Conservation (phyloP, 53 echinoderm and acorn worm genomes). For the Echinarachnius parma region DNA sequence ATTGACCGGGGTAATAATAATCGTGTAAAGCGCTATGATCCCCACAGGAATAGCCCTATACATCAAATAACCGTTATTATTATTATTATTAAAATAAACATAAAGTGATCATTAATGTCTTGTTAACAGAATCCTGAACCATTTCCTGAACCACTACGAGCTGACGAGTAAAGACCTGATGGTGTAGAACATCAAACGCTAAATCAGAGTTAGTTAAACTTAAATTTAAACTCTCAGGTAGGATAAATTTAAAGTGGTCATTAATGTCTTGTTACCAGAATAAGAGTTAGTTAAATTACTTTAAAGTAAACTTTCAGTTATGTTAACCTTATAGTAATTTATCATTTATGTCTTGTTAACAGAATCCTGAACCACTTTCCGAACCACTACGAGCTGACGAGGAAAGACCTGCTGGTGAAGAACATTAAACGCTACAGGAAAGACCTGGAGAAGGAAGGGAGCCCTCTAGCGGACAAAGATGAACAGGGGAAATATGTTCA, state of each 20-base stretch:
- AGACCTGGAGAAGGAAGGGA: conserved; percentile 93
- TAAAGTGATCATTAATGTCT: no score
- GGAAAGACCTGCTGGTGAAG: conserved; percentile 96
- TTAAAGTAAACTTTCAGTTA: no score
- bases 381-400: conserved; percentile 91
- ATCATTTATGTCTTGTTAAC: neutral
- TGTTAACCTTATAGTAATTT: neutral
- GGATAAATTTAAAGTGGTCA: no score
- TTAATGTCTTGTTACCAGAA: no score
- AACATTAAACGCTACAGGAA: conserved; percentile 96
- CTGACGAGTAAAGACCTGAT: conserved; percentile 80
- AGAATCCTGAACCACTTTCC: conserved; percentile 95
- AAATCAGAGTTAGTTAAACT: no score
- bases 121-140: conserved; percentile 67
- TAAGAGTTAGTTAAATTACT: no score
- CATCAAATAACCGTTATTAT: no score
- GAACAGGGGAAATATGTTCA: conserved; percentile 88
- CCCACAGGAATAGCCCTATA: no score
- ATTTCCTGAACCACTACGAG: conserved; percentile 85
- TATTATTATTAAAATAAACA: no score
- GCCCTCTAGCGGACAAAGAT: conserved; percentile 94
- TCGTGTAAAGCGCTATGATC: no score
- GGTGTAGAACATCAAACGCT: conserved; percentile 89
- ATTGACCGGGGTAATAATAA: no score
- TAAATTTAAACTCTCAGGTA: no score